Percentiles rank a stretch among this genome's conserved stretches.
Conservation (phyloP, 2,113 vertebrate species). For the Hydrolagus affinis region DNA sequence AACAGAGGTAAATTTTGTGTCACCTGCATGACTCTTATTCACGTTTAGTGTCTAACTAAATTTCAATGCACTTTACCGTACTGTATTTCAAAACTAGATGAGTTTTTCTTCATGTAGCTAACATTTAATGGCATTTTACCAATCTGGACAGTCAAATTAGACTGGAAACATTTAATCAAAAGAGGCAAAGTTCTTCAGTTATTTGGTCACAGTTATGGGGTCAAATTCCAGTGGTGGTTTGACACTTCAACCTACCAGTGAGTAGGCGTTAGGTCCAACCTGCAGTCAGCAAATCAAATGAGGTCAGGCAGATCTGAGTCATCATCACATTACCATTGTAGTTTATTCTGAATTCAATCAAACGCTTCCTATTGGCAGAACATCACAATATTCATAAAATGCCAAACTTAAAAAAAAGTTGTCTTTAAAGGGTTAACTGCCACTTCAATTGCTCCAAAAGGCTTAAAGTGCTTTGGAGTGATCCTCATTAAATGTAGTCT, state of each 20-base stretch:
- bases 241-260: not conserved
- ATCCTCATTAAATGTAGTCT: no score
- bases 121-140: no score
- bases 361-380: not conserved
- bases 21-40: not conserved
- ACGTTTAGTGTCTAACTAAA: conserved; percentile 25
- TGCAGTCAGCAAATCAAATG: not conserved
- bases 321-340: not conserved
- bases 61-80: not conserved
- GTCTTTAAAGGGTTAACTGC: no score
- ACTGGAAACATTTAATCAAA: not conserved
- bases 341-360: not conserved
- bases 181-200: not conserved
- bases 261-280: not conserved
- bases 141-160: not conserved
- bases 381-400: not conserved
- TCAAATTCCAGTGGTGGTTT: not conserved
- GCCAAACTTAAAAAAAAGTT: no score
- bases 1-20: not conserved
- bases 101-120: not conserved
- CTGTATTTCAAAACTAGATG: not conserved
- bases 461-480: no score
- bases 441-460: no score
- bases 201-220: not conserved
- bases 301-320: not conserved